These are phyloP conservation scores for Edolisoma coerulescens DNA, from an alignment of 2,113 vertebrate species.

Conservation along the genomic window DNA sequence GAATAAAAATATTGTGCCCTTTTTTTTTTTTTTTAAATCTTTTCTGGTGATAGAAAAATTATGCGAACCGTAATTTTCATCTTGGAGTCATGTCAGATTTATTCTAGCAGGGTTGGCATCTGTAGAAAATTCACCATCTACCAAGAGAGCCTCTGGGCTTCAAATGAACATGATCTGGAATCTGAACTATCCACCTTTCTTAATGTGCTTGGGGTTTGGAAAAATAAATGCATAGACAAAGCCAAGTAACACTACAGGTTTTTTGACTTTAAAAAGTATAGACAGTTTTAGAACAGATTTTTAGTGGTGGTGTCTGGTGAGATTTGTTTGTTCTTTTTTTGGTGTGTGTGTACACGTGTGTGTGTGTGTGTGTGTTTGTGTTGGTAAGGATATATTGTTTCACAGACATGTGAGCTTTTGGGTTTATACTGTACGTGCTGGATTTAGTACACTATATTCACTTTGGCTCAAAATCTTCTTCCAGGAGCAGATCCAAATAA, in stretches of 20 bases:
- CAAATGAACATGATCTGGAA: not conserved
- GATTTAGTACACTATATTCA: not conserved
- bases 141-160: not conserved
- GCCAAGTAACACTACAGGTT: not conserved
- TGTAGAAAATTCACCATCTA: not conserved
- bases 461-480: not conserved
- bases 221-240: not conserved
- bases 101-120: not conserved
- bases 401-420: not conserved
- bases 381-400: not conserved
- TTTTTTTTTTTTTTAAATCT: rapidly evolving
- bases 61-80: not conserved
- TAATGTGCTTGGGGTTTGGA: not conserved
- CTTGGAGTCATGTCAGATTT: not conserved
- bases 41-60: not conserved
- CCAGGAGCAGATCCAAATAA: constrained; percentile 18
- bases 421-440: not conserved
- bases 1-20: not conserved
- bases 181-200: not conserved
- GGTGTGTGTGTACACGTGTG: too few species aligned
- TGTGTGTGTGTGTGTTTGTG: not conserved
- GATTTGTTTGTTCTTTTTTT: not conserved
- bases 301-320: not conserved
- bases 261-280: not conserved
- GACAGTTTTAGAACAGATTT: not conserved